Evolutionary conservation across 2,113 vertebrate genomes (phyloP).

Genomic region (Atherinomorus stipes): DNA sequence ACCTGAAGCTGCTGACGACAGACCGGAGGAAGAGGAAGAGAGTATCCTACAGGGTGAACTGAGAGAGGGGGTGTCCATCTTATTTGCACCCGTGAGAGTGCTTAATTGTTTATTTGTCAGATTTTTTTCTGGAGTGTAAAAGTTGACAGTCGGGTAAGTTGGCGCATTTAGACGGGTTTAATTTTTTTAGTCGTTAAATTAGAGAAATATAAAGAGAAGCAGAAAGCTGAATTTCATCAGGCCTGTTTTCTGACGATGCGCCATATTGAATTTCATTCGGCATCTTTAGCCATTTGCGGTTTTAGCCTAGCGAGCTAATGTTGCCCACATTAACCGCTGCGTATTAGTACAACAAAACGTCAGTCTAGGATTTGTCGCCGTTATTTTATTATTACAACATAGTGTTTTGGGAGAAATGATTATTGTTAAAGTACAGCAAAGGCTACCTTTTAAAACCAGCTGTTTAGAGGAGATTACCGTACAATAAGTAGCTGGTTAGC

Average conservation of each 20-base stretch:
- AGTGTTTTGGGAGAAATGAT: fast-evolving
- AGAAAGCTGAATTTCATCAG: conserved; percentile 11
- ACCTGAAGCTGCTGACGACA: fast-evolving
- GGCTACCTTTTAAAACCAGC: background rate
- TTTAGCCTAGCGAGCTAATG: conserved; percentile 48
- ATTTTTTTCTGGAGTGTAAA: conserved; percentile 14
- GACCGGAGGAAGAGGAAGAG: conserved; percentile 45
- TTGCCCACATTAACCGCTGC: background rate
- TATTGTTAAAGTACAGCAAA: fast-evolving
- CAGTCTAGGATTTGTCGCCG: background rate
- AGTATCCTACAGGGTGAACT: conserved; percentile 55
- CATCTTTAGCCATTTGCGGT: background rate
- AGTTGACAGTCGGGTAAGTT: conserved; percentile 60
- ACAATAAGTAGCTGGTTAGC: background rate
- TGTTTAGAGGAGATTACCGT: background rate
- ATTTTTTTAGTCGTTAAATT: fast-evolving
- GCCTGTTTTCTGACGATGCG: conserved; percentile 64
- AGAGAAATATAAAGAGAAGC: no score
- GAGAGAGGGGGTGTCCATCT: conserved; percentile 79
- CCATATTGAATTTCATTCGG: conserved; percentile 71
- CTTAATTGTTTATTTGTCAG: conserved; percentile 23
- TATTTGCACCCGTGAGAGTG: conserved; percentile 67
- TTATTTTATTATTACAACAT: fast-evolving
- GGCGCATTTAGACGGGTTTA: background rate
- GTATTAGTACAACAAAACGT: background rate